Evolutionary conservation across 2,797 vertebrate genomes (phyloP).

Genomic region (Mormyrops boulengeri): DNA sequence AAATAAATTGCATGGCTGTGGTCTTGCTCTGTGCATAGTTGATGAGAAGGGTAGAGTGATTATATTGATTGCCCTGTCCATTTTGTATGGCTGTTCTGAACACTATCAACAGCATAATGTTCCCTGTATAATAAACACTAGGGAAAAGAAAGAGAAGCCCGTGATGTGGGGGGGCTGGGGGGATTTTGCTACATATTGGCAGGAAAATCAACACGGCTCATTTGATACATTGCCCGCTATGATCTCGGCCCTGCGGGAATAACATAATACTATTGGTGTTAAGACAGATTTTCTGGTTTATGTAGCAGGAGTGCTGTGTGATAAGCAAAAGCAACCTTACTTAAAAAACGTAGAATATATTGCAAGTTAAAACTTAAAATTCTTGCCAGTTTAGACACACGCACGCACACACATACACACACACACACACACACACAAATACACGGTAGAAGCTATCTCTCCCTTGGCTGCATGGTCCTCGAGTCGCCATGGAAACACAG

Average conservation of each 20-base stretch:
- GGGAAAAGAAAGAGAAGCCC: neutral
- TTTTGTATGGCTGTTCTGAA: neutral
- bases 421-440: neutral
- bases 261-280: conserved; percentile 9
- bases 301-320: neutral
- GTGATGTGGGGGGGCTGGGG: neutral
- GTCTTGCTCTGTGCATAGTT: neutral
- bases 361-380: neutral
- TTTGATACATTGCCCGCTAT: conserved; percentile 3
- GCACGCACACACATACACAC: neutral
- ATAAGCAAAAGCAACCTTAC: neutral
- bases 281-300: conserved; percentile 13
- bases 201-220: neutral
- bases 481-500: conserved; percentile 8
- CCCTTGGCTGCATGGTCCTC: neutral
- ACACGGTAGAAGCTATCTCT: neutral
- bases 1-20: neutral
- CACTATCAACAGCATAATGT: neutral
- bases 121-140: neutral
- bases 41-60: neutral
- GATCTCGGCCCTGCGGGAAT: neutral
- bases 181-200: neutral
- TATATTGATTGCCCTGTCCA: neutral
- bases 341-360: neutral
- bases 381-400: neutral